phyloP scores from a whole-genome alignment of 30 jellyfish, hydroid and myxozoan genomes.

The Phacellophora camtschatica region DNA sequence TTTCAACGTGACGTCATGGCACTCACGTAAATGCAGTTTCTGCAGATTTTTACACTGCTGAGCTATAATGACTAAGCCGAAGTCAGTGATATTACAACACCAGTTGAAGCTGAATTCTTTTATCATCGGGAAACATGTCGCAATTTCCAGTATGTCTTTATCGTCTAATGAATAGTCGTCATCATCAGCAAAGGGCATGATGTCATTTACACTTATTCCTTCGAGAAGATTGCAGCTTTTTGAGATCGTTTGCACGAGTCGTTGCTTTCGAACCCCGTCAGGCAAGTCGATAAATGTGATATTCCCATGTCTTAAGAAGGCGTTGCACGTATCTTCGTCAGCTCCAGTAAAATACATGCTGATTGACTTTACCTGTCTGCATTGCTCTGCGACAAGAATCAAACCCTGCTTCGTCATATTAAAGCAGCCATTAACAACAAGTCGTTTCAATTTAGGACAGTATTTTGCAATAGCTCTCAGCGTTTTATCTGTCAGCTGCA shows the following conservation, averaged over 20 bases:
- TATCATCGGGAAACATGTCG: neutral
- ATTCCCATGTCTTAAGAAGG: neutral
- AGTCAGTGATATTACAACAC: neutral
- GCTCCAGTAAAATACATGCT: constrained; percentile 5
- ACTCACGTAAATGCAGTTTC: constrained; percentile 14
- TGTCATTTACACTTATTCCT: neutral
- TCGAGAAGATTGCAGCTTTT: neutral
- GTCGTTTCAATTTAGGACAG: neutral
- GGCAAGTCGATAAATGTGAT: neutral
- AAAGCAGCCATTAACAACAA: neutral
- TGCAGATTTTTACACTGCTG: neutral
- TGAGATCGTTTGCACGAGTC: neutral
- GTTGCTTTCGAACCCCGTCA: neutral
- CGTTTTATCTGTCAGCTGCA: neutral
- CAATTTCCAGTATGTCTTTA: neutral
- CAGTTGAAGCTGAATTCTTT: neutral
- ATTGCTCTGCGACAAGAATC: neutral
- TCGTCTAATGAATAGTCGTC: neutral
- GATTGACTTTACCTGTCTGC: neutral
- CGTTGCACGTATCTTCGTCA: neutral
- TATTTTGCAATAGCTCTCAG: neutral
- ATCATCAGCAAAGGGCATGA: constrained; percentile 15
- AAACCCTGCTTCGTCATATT: neutral
- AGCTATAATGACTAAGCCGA: neutral
- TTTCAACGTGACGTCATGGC: neutral